A percentile compares a stretch with the other conserved stretches of the same genome.
phyloP scores from a whole-genome alignment of 2,113 vertebrate genomes.

The Ammodytes marinus region DNA sequence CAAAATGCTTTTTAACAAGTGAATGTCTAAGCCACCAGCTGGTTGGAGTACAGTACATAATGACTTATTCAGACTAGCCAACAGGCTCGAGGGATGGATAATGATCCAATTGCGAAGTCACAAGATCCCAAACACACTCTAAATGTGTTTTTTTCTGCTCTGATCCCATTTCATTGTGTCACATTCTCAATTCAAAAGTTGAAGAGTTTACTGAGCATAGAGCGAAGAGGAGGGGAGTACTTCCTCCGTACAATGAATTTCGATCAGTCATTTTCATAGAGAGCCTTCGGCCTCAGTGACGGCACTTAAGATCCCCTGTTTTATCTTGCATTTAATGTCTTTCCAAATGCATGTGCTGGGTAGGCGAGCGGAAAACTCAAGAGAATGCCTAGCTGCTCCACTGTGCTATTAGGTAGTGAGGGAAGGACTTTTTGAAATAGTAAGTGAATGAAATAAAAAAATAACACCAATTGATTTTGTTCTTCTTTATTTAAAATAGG shows the following conservation, averaged over 20 bases:
- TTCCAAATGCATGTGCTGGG: conserved; percentile 41
- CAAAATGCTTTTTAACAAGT: conserved; percentile 1
- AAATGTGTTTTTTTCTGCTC: conserved; percentile 6
- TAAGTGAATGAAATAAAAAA: conserved; percentile 29
- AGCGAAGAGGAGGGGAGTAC: conserved; percentile 47
- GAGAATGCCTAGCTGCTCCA: conserved; percentile 5
- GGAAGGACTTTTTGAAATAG: conserved; percentile 31
- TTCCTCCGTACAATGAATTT: conserved; percentile 56
- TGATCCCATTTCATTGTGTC: conserved; percentile 38
- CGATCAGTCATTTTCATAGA: conserved; percentile 72
- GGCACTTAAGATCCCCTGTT: conserved; percentile 52
- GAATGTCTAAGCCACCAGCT: not conserved
- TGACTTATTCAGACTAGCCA: conserved; percentile 40
- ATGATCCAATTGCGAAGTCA: conserved; percentile 43
- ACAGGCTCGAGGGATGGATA: conserved; percentile 17
- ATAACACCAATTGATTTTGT: conserved; percentile 5
- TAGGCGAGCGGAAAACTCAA: conserved; percentile 11
- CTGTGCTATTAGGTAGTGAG: conserved; percentile 22
- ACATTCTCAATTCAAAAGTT: conserved; percentile 56
- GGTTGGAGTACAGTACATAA: conserved; percentile 3
- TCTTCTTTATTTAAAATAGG: no score
- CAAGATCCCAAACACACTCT: not conserved
- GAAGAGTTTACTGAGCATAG: conserved; percentile 68
- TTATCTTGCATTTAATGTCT: conserved; percentile 79
- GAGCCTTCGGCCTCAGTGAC: conserved; percentile 52